A percentile compares a stretch with the other conserved stretches of the same genome.
Conservation (phyloP, 1,140 invertebrate species). For the Ostrea denselamellosa region DNA sequence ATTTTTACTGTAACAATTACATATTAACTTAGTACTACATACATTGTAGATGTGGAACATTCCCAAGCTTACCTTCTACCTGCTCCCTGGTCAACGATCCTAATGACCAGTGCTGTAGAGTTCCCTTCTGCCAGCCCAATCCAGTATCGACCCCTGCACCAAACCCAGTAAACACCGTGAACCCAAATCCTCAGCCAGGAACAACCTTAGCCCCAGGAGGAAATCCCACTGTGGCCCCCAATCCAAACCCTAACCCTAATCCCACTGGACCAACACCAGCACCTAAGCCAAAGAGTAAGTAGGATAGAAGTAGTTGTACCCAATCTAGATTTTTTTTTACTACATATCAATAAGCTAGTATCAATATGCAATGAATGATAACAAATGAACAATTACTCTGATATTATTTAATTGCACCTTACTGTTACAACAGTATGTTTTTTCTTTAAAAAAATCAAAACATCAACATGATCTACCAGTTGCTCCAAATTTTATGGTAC, state of each 20-base stretch:
- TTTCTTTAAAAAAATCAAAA: too few relatives aligned
- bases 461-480: too few relatives aligned
- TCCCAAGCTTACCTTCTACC: constrained; percentile 63
- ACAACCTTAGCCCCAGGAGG: neutral
- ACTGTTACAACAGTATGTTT: too few relatives aligned
- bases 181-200: constrained; percentile 1
- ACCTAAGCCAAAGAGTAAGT: constrained; percentile 54
- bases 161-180: constrained; percentile 14
- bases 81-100: constrained; percentile 66
- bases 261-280: constrained; percentile 43
- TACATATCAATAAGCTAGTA: too few relatives aligned
- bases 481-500: neutral
- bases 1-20: neutral
- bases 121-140: constrained; percentile 50
- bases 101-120: constrained; percentile 64
- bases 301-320: neutral
- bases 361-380: too few relatives aligned
- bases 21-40: neutral
- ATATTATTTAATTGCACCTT: too few relatives aligned
- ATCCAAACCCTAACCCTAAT: neutral
- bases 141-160: constrained; percentile 53
- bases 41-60: constrained; percentile 52
- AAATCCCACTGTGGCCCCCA: constrained; percentile 50
- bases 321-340: neutral
- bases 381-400: too few relatives aligned